Conservation (phyloP, 2,113 vertebrate genomes). For the Setophaga coronata region DNA sequence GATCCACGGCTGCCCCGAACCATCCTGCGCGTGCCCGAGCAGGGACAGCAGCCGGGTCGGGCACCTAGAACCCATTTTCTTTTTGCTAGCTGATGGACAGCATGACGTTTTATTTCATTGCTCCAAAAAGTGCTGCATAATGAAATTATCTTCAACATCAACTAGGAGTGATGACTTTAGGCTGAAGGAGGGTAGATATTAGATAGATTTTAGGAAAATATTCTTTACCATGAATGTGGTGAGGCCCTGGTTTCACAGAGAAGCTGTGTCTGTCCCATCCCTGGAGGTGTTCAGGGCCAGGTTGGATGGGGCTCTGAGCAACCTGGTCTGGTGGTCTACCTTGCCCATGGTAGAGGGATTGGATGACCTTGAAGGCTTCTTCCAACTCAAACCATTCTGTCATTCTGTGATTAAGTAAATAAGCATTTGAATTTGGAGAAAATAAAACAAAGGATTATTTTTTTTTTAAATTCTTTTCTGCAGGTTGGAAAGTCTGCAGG, state of each 20-base stretch:
- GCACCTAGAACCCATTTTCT: background rate
- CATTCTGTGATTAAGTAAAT: background rate
- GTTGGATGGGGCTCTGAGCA: background rate
- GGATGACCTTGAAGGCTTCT: background rate
- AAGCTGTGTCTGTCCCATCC: background rate
- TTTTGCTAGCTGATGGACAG: background rate
- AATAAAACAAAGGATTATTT: background rate
- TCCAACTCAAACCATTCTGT: background rate
- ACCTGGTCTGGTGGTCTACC: accelerated
- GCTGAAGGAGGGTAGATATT: background rate
- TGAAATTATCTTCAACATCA: background rate
- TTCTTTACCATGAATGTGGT: background rate
- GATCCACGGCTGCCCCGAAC: no score
- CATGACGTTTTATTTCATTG: background rate
- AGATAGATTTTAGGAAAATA: background rate
- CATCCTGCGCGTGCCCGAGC: no score
- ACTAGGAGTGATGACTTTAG: background rate
- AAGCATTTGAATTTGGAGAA: background rate
- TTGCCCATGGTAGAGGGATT: background rate
- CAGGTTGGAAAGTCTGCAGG: background rate
- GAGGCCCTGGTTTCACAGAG: background rate
- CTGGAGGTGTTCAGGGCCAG: background rate
- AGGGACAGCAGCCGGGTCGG: no score
- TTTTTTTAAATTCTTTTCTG: background rate
- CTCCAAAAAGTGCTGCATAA: background rate